Percentiles rank a stretch among this genome's conserved stretches.
phyloP scores from a whole-genome alignment of 2,797 vertebrate species.

The Tauraco hartlaubi region DNA sequence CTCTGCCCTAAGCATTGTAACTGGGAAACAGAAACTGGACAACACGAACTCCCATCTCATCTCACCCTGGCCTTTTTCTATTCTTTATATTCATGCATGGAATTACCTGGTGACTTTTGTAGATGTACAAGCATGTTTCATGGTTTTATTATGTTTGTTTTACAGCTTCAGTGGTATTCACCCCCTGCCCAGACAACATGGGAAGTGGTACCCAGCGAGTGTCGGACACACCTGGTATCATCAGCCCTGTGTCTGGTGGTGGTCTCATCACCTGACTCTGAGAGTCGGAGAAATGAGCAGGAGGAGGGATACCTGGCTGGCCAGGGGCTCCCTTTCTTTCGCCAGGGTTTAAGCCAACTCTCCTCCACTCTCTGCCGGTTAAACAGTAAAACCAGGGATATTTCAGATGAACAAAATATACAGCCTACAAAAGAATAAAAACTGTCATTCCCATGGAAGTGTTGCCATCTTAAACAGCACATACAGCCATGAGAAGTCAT shows the following conservation, averaged over 20 bases:
- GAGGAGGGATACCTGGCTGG: not conserved
- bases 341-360: not conserved
- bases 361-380: not conserved
- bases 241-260: not conserved
- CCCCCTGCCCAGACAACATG: not conserved
- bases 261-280: not conserved
- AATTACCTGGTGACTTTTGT: not conserved
- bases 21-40: not conserved
- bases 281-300: not conserved
- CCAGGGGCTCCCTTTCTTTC: not conserved
- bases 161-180: not conserved
- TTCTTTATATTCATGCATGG: not conserved
- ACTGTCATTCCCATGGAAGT: not conserved
- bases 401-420: not conserved
- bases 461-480: not conserved
- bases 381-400: not conserved
- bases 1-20: not conserved
- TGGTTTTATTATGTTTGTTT: not conserved
- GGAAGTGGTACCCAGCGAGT: not conserved
- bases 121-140: not conserved
- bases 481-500: not conserved
- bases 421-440: not conserved
- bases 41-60: not conserved
- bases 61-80: not conserved
- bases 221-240: accelerated